These are phyloP conservation scores for Sapajus apella DNA, from an alignment of 2,113 vertebrate species.

Conservation along the genomic window DNA sequence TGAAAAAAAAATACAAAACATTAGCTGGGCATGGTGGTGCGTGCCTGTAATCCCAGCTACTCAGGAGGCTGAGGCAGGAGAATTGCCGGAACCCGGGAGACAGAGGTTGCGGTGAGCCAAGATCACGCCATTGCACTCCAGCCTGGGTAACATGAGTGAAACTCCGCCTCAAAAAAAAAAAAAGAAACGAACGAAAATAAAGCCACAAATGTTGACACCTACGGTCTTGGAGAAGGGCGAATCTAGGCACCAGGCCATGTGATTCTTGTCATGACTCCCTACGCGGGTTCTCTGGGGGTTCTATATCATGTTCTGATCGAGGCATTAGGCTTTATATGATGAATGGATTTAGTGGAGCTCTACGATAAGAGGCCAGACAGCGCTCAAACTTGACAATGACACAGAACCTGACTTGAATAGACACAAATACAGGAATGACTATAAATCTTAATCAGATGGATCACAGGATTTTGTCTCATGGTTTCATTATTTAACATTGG, in stretches of 20 bases:
- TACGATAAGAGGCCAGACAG: neutral
- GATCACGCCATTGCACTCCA: too few relatives aligned
- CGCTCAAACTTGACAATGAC: neutral
- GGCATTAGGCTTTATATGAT: neutral
- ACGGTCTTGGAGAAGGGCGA: neutral
- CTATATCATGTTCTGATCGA: neutral
- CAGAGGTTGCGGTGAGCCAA: too few relatives aligned
- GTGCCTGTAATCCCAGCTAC: too few relatives aligned
- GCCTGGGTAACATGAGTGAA: too few relatives aligned
- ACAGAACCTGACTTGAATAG: neutral
- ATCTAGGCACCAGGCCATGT: neutral
- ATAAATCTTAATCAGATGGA: neutral
- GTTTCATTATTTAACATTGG: neutral
- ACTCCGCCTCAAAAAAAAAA: too few relatives aligned
- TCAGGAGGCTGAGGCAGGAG: too few relatives aligned
- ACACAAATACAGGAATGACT: too few relatives aligned
- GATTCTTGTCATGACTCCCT: neutral
- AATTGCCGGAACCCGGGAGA: accelerated
- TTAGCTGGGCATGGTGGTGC: too few relatives aligned
- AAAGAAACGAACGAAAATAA: neutral
- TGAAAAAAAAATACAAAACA: too few relatives aligned
- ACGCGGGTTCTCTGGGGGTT: neutral
- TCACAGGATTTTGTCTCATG: neutral
- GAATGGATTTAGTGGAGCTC: neutral
- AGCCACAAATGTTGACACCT: neutral